A percentile compares a stretch with the other conserved stretches of the same genome.
phyloP scores from a whole-genome alignment of 2,113 vertebrate species.

The Erythrocebus patas region DNA sequence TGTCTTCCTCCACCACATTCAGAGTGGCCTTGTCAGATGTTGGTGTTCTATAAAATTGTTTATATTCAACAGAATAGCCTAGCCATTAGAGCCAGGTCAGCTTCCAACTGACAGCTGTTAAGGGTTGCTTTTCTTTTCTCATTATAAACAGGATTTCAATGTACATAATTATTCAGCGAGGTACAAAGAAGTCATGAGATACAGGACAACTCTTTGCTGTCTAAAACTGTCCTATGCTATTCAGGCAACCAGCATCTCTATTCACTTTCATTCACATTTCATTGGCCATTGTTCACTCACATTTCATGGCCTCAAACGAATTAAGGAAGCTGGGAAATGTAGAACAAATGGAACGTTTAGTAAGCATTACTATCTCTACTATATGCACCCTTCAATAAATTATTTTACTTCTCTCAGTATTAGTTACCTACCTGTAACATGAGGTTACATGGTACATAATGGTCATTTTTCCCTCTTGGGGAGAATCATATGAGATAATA shows the following conservation, averaged over 20 bases:
- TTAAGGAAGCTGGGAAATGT: neutral
- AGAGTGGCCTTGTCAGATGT: neutral
- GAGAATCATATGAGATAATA: neutral
- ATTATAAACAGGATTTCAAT: neutral
- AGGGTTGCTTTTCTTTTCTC: neutral
- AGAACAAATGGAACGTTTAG: neutral
- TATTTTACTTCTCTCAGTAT: neutral
- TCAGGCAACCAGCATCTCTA: neutral
- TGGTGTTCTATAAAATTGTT: neutral
- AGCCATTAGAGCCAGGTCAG: neutral
- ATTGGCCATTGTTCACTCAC: too few relatives aligned
- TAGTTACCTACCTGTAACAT: neutral
- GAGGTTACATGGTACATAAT: neutral
- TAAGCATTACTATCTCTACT: neutral
- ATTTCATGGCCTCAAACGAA: neutral
- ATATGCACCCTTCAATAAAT: neutral
- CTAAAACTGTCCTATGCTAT: neutral
- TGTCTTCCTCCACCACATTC: neutral
- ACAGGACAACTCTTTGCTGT: neutral
- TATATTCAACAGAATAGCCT: neutral
- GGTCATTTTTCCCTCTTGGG: neutral
- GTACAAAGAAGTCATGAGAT: neutral
- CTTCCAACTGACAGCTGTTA: neutral
- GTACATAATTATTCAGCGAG: neutral
- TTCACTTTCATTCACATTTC: neutral